A percentile compares a stretch with the other conserved stretches of the same genome.
phyloP scores from a whole-genome alignment of 2,113 vertebrate species.

The Prionailurus bengalensis region DNA sequence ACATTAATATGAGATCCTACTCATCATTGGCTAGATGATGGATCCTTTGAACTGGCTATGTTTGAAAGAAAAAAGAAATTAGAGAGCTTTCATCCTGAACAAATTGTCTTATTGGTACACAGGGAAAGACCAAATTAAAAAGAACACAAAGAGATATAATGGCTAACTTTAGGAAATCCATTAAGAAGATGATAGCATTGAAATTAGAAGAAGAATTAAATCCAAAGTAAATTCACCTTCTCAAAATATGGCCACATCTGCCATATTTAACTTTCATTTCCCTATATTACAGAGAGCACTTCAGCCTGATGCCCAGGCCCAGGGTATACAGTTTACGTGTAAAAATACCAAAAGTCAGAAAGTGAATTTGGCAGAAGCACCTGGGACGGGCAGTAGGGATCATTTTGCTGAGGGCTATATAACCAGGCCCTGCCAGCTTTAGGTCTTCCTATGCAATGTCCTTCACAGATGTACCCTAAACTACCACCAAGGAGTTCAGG shows the following conservation, averaged over 20 bases:
- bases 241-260: not conserved
- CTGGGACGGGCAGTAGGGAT: not conserved
- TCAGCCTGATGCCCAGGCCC: not conserved
- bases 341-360: not conserved
- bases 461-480: not conserved
- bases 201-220: not conserved
- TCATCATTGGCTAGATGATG: not conserved
- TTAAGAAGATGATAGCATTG: not conserved
- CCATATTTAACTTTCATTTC: not conserved
- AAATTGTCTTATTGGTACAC: not conserved
- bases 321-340: not conserved
- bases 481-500: not conserved
- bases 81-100: not conserved
- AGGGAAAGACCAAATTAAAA: not conserved
- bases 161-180: not conserved
- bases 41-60: not conserved
- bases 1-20: not conserved
- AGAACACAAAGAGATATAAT: not conserved
- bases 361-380: not conserved
- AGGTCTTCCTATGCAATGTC: not conserved
- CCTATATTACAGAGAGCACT: not conserved
- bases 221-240: not conserved
- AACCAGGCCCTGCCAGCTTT: not conserved
- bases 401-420: not conserved
- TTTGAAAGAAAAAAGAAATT: not conserved